phyloP scores from a whole-genome alignment of 2,797 vertebrate genomes.

The Sphaeramia orbicularis region DNA sequence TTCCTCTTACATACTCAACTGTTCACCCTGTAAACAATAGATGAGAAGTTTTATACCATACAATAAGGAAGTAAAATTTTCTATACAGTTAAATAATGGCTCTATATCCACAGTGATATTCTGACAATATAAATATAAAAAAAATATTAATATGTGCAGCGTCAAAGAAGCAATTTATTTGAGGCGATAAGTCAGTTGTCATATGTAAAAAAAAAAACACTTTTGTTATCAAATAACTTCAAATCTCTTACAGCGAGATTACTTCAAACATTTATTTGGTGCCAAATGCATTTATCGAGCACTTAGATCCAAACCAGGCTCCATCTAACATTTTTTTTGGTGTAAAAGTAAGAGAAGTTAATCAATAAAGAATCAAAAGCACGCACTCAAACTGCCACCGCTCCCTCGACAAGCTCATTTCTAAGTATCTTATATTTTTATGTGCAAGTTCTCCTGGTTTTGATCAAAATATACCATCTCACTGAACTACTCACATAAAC shows the following conservation, averaged over 20 bases:
- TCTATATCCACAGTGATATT: too few relatives aligned
- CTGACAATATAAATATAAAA: too few relatives aligned
- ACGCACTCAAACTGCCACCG: not conserved
- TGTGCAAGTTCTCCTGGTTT: not conserved
- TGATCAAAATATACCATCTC: constrained; percentile 22
- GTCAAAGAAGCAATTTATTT: too few relatives aligned
- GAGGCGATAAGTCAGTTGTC: too few relatives aligned
- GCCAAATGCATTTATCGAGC: not conserved
- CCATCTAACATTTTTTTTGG: not conserved
- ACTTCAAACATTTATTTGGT: not conserved
- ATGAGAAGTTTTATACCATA: too few relatives aligned
- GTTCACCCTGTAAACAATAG: too few relatives aligned
- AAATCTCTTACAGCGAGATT: not conserved
- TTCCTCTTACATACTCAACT: too few relatives aligned
- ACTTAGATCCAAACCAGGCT: not conserved
- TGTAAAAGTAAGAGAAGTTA: not conserved
- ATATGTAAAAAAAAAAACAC: too few relatives aligned
- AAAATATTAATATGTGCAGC: too few relatives aligned
- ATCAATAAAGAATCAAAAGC: not conserved
- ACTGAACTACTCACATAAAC: constrained; percentile 19
- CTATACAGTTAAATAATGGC: too few relatives aligned
- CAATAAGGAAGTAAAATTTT: too few relatives aligned
- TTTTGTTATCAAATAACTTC: not conserved
- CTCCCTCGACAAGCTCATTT: constrained; percentile 7
- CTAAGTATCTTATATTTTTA: constrained; percentile 14